Evolutionary conservation across 2,113 vertebrate genomes (phyloP), one percentile per base, ranked within the genome.

Genomic region (Aegithalos caudatus): DNA sequence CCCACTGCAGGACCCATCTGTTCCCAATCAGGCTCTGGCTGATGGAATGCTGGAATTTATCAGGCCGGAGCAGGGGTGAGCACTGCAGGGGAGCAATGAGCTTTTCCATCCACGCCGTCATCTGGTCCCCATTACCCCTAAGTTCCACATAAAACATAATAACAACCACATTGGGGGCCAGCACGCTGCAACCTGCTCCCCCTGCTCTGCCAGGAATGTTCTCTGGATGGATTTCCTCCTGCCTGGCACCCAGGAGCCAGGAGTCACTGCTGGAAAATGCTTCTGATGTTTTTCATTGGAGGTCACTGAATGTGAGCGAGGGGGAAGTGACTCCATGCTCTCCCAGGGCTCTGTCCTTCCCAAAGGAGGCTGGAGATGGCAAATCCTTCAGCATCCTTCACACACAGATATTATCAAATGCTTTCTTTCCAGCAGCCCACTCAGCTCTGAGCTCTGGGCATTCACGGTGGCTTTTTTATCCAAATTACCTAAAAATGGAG

Each of bases 21-120:
- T 96, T 98, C 96, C 95, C 91, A 97, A 98, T 98, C 97, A 98
- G 54, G 15, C 13, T 23, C 83, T 96, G 97, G 96, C 97, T 94
- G 67, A 18, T 58, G 92, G 93, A 92, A 97, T 95, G 95, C 93
- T 96, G 96, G 97, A 95, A 98, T 96, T 86, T 77, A 94, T 93
- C 97, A 96, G 97, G 88, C 93, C 76, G 16, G 95, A 95, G 92
- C 94, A 95, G 96, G 97, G 97, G 94, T 84, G 90, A 96, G 92
- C 96, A 35, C 95, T 97, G 97, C 96, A 97, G 97, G 98, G 96
- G 96, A 96, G 90, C 95, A 38, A 2, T 45, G 81, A 96, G 96
- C 96, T 95, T 85, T 95, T 92, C 94, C 94, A 97, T 96, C 95
- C 80, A 83, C 72, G 31, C 64, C 20, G 2, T 56, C 98, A 97